Evolutionary conservation across 2,797 vertebrate species (phyloP), one percentile per base, ranked within the genome.

Genomic region (Onychomys torridus): DNA sequence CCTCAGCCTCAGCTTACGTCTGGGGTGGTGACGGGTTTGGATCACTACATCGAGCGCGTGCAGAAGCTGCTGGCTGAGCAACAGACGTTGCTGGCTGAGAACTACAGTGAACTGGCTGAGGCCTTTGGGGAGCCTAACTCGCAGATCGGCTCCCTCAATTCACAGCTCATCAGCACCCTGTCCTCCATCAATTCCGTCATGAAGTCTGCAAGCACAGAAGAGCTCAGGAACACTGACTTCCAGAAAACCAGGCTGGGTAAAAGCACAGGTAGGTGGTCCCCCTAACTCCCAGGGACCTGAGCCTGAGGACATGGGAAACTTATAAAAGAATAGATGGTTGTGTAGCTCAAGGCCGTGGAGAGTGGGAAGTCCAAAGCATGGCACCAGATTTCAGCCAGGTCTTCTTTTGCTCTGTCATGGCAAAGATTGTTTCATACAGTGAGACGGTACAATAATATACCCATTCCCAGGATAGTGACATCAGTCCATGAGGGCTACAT

Each of bases 131-230:
- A 99, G 96, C 99, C 99, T 0, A 99, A 99, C 94, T 99, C 99
- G 57, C 99, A 99, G 98, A 99, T 99, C n/a, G 99, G 99, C 4
- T 99, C 99, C 94, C 99, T 99, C 90, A 99, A 99, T 98, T 99
- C 99, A 0, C 99, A 99, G 97, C 99, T 99, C 97, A 99, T 99
- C 97, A 99, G 99, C 98, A 99, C 99, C 2, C 98, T 99, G 0
- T 99, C 99, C 0, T 99, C 99, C 87, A 99, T 99, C 98, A 99
- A 99, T 97, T 99, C 99, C 0, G 99, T 99, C 94, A 99, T 99
- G 99, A 99, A 99, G 98, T 99, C 98, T 0, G 98, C 99, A 61
- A 99, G 99, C 82, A 97, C 98, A 0, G 99, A 99, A 96, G 99
- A 99, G 84, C 98, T 99, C 89, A 97, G 82, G 81, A 98, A 86